phyloP scores from a whole-genome alignment of 1,140 invertebrate genomes.

The Spodoptera frugiperda region DNA sequence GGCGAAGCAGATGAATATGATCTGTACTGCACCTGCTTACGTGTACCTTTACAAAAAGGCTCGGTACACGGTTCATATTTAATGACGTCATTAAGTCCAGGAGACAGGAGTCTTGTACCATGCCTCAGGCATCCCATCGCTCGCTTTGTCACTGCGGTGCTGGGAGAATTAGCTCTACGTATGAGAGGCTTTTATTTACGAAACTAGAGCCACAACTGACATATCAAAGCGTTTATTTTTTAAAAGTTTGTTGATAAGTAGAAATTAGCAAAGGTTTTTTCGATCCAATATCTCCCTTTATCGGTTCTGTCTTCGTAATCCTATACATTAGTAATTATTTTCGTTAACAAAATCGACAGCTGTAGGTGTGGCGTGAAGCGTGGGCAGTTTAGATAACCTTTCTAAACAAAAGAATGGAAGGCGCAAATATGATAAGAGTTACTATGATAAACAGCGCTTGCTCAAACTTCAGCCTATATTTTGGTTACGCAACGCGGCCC shows the following conservation, averaged over 20 bases:
- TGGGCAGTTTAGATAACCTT: slow-evolving; percentile 51
- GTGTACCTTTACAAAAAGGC: slow-evolving; percentile 57
- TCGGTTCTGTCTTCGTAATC: no score
- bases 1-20: slow-evolving; percentile 43
- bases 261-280: background rate
- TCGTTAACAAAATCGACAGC: slow-evolving; percentile 6
- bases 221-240: background rate
- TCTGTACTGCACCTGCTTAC: slow-evolving; percentile 47
- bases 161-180: slow-evolving; percentile 54
- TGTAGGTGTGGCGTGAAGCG: slow-evolving; percentile 49
- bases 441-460: slow-evolving; percentile 54
- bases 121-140: slow-evolving; percentile 55
- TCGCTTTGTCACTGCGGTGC: slow-evolving; percentile 68
- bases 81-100: slow-evolving; percentile 82
- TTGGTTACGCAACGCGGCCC: slow-evolving; percentile 68
- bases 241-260: background rate
- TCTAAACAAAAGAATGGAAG: slow-evolving; percentile 58
- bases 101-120: slow-evolving; percentile 63
- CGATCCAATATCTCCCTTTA: no score
- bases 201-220: background rate
- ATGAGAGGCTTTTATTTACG: slow-evolving; percentile 35
- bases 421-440: slow-evolving; percentile 54
- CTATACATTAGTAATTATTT: background rate
- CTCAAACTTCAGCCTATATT: slow-evolving; percentile 61
- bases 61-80: slow-evolving; percentile 72